Percentiles rank a stretch among this genome's conserved stretches.
Conservation (phyloP, 1,140 invertebrate genomes). For the Hetaerina americana region DNA sequence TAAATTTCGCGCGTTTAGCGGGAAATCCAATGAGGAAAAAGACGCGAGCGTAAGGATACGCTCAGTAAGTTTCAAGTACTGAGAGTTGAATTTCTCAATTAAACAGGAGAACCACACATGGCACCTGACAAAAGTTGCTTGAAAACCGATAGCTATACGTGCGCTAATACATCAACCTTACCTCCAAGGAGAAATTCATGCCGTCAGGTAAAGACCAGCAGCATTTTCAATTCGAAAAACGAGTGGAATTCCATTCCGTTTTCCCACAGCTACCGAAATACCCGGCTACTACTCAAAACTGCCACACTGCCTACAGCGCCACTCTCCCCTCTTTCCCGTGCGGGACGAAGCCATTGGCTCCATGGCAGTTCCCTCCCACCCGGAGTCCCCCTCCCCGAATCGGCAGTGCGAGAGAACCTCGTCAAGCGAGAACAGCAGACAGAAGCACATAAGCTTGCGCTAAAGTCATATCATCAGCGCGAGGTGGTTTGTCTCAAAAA, state of each 20-base stretch:
- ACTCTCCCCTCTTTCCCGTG: neutral
- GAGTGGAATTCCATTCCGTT: neutral
- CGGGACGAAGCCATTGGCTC: neutral
- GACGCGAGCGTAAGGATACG: neutral
- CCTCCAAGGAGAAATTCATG: no score
- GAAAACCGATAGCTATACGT: neutral
- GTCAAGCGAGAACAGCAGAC: neutral
- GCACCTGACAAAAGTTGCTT: neutral
- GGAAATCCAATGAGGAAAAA: neutral
- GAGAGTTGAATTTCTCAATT: no score
- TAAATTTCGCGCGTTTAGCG: neutral
- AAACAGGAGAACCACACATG: neutral
- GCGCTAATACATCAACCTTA: no score
- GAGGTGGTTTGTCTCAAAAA: neutral
- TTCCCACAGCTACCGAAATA: neutral
- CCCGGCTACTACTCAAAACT: neutral
- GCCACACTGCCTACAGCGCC: neutral
- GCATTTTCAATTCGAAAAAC: neutral
- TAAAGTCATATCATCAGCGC: neutral
- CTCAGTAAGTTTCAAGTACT: no score
- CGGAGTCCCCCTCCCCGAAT: neutral
- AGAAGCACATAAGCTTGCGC: neutral
- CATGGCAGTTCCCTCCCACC: neutral
- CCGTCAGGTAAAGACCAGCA: neutral
- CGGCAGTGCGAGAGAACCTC: neutral